Conservation (phyloP, 2,797 vertebrate genomes). For the Mus spretus region DNA sequence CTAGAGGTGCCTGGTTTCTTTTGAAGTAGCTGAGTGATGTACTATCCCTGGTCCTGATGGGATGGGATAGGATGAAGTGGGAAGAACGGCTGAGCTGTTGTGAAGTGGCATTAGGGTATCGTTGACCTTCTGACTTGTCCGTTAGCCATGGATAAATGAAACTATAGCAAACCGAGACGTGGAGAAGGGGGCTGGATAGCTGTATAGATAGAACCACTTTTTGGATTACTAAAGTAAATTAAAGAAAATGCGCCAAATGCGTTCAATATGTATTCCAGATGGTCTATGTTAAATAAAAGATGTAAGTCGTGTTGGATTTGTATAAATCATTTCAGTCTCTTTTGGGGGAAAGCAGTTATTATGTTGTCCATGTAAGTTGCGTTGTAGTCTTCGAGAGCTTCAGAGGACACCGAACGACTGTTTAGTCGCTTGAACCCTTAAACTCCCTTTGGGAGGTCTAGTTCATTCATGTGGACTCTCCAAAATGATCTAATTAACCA, state of each 20-base stretch:
- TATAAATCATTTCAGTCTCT: constrained; percentile 64
- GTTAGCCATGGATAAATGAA: not conserved
- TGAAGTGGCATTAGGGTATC: not conserved
- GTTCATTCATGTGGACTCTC: constrained; percentile 26
- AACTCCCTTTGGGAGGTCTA: constrained; percentile 31
- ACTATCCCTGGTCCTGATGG: not conserved
- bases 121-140: not conserved
- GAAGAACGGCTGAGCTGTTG: not conserved
- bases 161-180: not conserved
- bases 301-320: constrained; percentile 58
- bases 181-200: not conserved
- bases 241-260: constrained; percentile 45
- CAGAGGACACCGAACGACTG: not conserved
- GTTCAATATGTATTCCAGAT: constrained; percentile 68
- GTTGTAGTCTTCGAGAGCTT: constrained; percentile 44
- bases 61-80: too few species aligned
- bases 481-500: constrained; percentile 59
- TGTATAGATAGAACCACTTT: not conserved
- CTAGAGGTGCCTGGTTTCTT: not conserved
- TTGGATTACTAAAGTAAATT: constrained; percentile 60
- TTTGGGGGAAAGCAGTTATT: constrained; percentile 62
- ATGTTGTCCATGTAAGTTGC: constrained; percentile 58
- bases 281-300: constrained; percentile 63
- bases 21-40: not conserved
- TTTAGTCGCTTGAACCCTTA: constrained; percentile 39